Base-by-base conservation (phyloP, 2,113 vertebrate genomes). In the Plecotus auritus region DNA sequence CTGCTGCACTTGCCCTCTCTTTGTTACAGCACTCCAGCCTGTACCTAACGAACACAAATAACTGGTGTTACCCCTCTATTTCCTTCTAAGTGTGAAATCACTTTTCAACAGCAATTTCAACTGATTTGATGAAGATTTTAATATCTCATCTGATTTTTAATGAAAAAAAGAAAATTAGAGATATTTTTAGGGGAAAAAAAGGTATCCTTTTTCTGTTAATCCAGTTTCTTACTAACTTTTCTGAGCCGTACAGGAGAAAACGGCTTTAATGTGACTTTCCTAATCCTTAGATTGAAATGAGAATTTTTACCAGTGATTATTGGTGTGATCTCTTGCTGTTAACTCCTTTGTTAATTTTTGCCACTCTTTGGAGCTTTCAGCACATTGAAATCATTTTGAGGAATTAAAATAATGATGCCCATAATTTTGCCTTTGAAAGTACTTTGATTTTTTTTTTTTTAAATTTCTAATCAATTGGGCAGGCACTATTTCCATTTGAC, bases 231-330 rank as follows among this genome's bases (percentile, higher is more conserved):
- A n/a, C 5, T 93, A 80, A 84, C 9, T 30, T 88, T 94, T 69
- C 7, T 82, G 13, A 89, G n/a, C 18, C 42, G 64, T 91, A 37
- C 5, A 42, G 40, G 7, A 12, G 37, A 74, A 83, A 74, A 70
- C 42, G 17, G 14, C 70, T 92, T 85, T 54, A 80, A 28, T 54
- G 54, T 69, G 47, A 78, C 83, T 90, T 94, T 81, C 11, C 32
- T 84, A 82, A 88, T 74, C n/a, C 30, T 70, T 93, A 76, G n/a
- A 92, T 47, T 83, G 69, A 92, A 42, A 69, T n/a, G 73, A 76
- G 66, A 85, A 45, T 56, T 81, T 82, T 70, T 69, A 13, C 12
- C 7, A 72, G 30, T 4, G 9, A 49, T 76, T 81, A 90, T n/a
- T 86, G 42, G 9, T 90, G 59, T 88, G 66, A 59, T 64, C 20